Evolutionary conservation across 2,113 vertebrate species (phyloP), one percentile per base, ranked within the genome.

Genomic region (Aspiorhynchus laticeps): DNA sequence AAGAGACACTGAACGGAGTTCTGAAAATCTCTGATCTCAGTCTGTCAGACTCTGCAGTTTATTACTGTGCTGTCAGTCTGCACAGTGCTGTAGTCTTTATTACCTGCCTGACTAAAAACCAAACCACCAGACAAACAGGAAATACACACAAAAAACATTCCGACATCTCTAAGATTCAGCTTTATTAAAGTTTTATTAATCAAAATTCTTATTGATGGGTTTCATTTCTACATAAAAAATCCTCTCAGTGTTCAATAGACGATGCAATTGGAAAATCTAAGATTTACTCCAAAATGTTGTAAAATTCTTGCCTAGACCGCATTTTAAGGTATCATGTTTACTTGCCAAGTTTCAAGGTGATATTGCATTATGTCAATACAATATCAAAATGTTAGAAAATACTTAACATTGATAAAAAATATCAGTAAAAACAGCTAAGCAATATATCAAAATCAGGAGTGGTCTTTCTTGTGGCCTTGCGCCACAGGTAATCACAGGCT

Each of bases 21-120:
- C 65, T 94, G 69, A 85, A 38, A 0, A 91, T 95, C 26, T 2
- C 2, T 48, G 76, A 56, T 0, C n/a, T 86, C 15, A 86, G 2
- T 0, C 3, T 2, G 1, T 86, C 89, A 91, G 87, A 94, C 78
- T 92, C 92, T 2, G 93, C 93, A 84, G 87, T 92, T 76, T 94
- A 93, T 87, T 94, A 93, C 88, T 95, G 94, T 12, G 93, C 94
- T 85, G 93, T 85, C 36, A 92, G 91, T 80, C 86, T 81, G 53
- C 93, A 95, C 93, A 87, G 91, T 94, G 92, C 90, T 92, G 83
- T 87, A 91, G 86, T 86, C 87, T 69, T 17, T 75, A 56, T 11
- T 46, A 83, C 53, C 5, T 11, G 21, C 83, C 15, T 83, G 26
- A 90, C 88, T 73, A 89, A 91, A 94, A 94, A 78, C 88, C 81